phyloP scores from a whole-genome alignment of 2,113 vertebrate genomes.

The Esox niger region DNA sequence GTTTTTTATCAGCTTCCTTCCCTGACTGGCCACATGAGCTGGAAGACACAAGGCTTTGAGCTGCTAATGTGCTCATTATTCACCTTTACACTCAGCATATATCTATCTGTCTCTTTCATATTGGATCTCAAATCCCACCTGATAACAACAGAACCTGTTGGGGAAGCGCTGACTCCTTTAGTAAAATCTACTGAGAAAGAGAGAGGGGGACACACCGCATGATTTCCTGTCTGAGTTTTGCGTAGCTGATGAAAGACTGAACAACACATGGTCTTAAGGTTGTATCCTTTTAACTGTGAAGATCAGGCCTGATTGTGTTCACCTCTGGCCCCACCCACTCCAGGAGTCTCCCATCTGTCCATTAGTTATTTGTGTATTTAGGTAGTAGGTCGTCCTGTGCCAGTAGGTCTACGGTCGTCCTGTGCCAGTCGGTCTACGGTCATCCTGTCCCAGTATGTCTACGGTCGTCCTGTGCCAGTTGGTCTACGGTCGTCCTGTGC shows the following conservation, averaged over 20 bases:
- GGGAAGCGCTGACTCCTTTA: neutral
- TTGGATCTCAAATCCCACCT: conserved; percentile 15
- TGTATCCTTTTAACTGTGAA: conserved; percentile 14
- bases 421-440: no score
- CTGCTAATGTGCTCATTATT: conserved; percentile 9
- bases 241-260: conserved; percentile 11
- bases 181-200: conserved; percentile 6
- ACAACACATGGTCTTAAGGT: conserved; percentile 14
- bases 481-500: no score
- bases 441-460: no score
- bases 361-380: no score
- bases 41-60: conserved; percentile 18
- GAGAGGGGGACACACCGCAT: no score
- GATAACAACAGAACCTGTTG: conserved; percentile 7
- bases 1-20: conserved; percentile 6
- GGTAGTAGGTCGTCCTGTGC: no score
- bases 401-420: no score
- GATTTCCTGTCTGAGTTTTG: no score
- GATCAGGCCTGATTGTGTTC: no score
- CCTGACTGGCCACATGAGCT: conserved; percentile 10
- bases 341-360: no score
- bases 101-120: neutral
- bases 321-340: no score
- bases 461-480: no score
- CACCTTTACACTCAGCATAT: conserved; percentile 7